Conservation (phyloP, 2,113 vertebrate genomes). For the Caranx melampygus region DNA sequence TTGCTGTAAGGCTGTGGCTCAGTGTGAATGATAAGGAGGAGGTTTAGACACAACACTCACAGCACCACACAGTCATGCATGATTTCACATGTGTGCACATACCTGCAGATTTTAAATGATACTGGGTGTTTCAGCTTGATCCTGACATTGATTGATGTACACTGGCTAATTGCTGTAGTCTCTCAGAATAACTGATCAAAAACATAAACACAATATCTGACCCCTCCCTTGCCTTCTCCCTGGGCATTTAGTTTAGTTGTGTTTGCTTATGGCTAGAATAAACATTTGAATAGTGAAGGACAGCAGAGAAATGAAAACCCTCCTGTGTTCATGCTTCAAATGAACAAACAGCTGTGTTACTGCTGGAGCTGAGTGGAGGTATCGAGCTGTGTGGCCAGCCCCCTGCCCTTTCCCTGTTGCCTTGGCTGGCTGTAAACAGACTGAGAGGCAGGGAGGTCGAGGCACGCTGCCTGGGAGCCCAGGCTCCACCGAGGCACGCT, state of each 20-base stretch:
- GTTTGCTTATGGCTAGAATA: slow-evolving; percentile 46
- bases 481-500: slow-evolving; percentile 65
- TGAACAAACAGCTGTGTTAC: slow-evolving; percentile 78
- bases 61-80: slow-evolving; percentile 17
- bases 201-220: slow-evolving; percentile 30
- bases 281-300: slow-evolving; percentile 63
- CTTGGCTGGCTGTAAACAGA: slow-evolving; percentile 72
- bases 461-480: slow-evolving; percentile 70
- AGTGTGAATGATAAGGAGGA: slow-evolving; percentile 52
- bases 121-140: slow-evolving; percentile 3
- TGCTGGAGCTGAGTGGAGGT: slow-evolving; percentile 62
- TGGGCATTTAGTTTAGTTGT: slow-evolving; percentile 20
- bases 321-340: slow-evolving; percentile 68
- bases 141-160: slow-evolving; percentile 35
- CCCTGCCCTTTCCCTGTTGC: slow-evolving; percentile 73
- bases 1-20: slow-evolving; percentile 56
- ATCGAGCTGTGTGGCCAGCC: slow-evolving; percentile 61
- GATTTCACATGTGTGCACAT: slow-evolving; percentile 21
- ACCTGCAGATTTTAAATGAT: slow-evolving; percentile 30
- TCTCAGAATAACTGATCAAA: slow-evolving; percentile 43
- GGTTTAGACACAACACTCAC: slow-evolving; percentile 3
- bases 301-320: slow-evolving; percentile 64
- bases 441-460: slow-evolving; percentile 76
- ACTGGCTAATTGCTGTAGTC: slow-evolving; percentile 38
- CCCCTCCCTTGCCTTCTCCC: slow-evolving; percentile 1